Conservation (phyloP, 2,113 vertebrate genomes). For the Chunga burmeisteri region DNA sequence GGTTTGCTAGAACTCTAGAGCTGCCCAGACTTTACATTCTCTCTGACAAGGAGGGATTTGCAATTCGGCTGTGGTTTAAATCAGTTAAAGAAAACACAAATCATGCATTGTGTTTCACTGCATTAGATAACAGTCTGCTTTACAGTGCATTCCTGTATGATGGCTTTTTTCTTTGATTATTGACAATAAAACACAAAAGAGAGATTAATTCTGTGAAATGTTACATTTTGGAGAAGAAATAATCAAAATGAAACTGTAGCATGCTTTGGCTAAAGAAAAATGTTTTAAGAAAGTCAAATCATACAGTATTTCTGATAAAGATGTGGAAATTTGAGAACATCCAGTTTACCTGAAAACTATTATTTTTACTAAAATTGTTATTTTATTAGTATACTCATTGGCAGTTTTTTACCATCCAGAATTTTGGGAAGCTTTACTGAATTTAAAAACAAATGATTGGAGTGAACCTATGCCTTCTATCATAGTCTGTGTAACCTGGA, state of each 20-base stretch:
- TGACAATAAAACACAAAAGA: not conserved
- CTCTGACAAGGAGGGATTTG: conserved; percentile 22
- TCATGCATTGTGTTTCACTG: not conserved
- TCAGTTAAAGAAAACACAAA: not conserved
- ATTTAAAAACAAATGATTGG: not conserved
- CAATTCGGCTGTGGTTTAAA: conserved; percentile 7
- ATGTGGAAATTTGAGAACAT: not conserved
- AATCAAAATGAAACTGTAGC: not conserved
- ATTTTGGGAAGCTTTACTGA: not conserved
- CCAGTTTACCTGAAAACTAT: not conserved
- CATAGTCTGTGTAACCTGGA: not conserved
- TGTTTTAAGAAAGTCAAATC: not conserved
- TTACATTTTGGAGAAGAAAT: not conserved
- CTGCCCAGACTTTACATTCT: conserved; percentile 15
- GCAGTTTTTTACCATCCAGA: not conserved
- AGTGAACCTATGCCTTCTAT: not conserved
- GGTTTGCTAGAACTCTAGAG: conserved; percentile 31
- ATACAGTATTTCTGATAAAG: not conserved
- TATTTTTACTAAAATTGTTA: not conserved
- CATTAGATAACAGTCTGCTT: not conserved
- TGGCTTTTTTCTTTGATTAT: not conserved
- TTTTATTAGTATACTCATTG: not conserved
- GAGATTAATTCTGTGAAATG: not conserved
- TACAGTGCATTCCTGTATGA: not conserved
- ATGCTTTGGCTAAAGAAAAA: not conserved